Evolutionary conservation across 2,797 vertebrate species (phyloP).

Genomic region (Clamator glandarius): DNA sequence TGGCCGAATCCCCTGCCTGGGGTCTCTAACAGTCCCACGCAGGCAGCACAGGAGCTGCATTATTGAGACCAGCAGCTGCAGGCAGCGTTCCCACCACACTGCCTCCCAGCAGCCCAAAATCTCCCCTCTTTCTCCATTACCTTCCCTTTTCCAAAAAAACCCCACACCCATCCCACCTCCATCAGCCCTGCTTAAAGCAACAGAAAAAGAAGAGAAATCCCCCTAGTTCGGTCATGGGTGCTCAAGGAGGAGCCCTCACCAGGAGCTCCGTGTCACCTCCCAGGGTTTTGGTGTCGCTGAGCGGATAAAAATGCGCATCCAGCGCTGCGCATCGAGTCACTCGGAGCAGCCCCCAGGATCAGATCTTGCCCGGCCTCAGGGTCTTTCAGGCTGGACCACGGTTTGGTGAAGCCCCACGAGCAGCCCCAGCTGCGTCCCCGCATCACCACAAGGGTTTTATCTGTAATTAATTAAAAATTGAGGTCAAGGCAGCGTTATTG

Average conservation of each 20-base stretch:
- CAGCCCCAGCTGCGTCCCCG: fast-evolving
- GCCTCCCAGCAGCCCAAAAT: neutral
- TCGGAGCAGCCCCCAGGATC: no score
- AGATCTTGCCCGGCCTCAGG: neutral
- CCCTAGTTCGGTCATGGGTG: neutral
- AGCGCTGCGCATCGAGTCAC: neutral
- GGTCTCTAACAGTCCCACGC: no score
- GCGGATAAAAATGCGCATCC: neutral
- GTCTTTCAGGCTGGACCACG: neutral
- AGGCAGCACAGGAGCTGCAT: no score
- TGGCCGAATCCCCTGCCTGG: neutral
- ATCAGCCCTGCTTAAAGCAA: neutral
- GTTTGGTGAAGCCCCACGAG: neutral
- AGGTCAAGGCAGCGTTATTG: neutral
- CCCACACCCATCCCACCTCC: neutral
- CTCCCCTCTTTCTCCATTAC: neutral
- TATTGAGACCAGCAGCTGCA: no score
- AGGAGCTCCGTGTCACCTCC: neutral
- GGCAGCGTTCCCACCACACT: neutral
- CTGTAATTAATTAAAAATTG: neutral
- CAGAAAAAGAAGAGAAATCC: neutral
- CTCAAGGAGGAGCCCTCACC: neutral
- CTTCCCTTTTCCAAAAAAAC: neutral
- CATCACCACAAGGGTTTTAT: neutral
- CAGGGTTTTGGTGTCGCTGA: neutral